phyloP scores from a whole-genome alignment of 2,797 vertebrate species.

The Yasuhikotakia modesta region DNA sequence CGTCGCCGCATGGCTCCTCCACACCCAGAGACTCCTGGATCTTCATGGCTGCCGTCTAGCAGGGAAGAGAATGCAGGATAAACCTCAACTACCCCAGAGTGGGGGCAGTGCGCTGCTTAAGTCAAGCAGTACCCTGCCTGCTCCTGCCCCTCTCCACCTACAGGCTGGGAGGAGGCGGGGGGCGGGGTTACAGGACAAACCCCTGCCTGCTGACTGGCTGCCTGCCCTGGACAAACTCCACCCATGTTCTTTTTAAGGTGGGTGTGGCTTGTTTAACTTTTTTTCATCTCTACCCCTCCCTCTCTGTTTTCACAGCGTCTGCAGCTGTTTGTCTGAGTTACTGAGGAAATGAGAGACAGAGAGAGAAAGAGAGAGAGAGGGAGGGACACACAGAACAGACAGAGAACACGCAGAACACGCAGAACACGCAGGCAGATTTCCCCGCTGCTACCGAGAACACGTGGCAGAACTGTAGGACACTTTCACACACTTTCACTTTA shows the following conservation, averaged over 20 bases:
- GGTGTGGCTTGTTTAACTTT: conserved; percentile 30
- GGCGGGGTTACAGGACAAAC: conserved; percentile 56
- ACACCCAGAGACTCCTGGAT: conserved; percentile 88
- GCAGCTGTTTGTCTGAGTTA: conserved; percentile 74
- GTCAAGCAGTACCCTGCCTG: conserved; percentile 68
- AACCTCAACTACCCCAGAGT: conserved; percentile 62
- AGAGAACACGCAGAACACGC: conserved; percentile 61
- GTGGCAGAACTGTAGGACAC: background rate
- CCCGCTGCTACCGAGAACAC: conserved; percentile 29
- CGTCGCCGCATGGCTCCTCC: conserved; percentile 81
- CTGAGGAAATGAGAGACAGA: conserved; percentile 28
- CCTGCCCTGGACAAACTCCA: conserved; percentile 62
- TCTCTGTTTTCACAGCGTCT: conserved; percentile 48
- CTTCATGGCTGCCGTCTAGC: conserved; percentile 90
- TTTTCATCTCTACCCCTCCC: conserved; percentile 49
- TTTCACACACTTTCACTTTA: conserved; percentile 1
- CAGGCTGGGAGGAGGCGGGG: conserved; percentile 57
- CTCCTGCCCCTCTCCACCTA: conserved; percentile 64
- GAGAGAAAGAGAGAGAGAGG: too few species aligned
- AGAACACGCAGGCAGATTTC: conserved; percentile 71
- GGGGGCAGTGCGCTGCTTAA: conserved; percentile 71
- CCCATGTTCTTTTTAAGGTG: conserved; percentile 70
- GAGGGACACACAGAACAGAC: background rate
- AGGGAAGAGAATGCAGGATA: conserved; percentile 66
- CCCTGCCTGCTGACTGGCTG: conserved; percentile 69